Conservation (phyloP, 2,797 vertebrate species). For the Acrossocheilus wenchowensis region DNA sequence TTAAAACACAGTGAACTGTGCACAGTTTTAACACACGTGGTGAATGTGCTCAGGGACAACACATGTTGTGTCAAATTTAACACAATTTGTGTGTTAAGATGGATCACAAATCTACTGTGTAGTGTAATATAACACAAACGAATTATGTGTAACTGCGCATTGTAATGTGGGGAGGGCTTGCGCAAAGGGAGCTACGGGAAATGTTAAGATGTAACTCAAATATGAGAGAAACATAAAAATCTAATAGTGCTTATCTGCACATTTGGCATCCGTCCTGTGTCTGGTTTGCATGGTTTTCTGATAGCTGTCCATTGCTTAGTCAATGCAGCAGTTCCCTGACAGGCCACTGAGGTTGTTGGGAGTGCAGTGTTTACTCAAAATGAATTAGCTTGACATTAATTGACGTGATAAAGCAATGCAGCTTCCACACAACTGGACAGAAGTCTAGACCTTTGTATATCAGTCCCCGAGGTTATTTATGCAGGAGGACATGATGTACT, state of each 20-base stretch:
- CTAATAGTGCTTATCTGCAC: slow-evolving; percentile 37
- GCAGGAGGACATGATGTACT: background rate
- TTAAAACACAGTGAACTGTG: background rate
- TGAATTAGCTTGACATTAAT: slow-evolving; percentile 62
- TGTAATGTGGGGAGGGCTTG: background rate
- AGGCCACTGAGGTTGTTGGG: slow-evolving; percentile 31
- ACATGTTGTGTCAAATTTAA: no score
- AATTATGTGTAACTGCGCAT: background rate
- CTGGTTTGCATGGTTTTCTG: slow-evolving; percentile 51
- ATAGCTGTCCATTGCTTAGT: slow-evolving; percentile 31
- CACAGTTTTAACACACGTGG: no score
- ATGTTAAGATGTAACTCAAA: slow-evolving; percentile 14
- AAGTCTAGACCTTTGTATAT: slow-evolving; percentile 43
- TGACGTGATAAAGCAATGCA: slow-evolving; percentile 53
- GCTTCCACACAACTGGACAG: slow-evolving; percentile 43
- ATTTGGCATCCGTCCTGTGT: slow-evolving; percentile 46
- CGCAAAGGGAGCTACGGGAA: background rate
- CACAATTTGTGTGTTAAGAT: no score
- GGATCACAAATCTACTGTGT: no score
- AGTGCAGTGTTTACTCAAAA: slow-evolving; percentile 60
- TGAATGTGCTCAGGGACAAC: no score
- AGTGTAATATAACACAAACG: no score
- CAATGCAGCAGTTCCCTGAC: slow-evolving; percentile 27
- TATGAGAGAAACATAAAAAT: slow-evolving; percentile 26
- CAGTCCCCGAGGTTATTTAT: slow-evolving; percentile 9